phyloP scores from a whole-genome alignment of 2,113 vertebrate species.

The Eublepharis macularius region DNA sequence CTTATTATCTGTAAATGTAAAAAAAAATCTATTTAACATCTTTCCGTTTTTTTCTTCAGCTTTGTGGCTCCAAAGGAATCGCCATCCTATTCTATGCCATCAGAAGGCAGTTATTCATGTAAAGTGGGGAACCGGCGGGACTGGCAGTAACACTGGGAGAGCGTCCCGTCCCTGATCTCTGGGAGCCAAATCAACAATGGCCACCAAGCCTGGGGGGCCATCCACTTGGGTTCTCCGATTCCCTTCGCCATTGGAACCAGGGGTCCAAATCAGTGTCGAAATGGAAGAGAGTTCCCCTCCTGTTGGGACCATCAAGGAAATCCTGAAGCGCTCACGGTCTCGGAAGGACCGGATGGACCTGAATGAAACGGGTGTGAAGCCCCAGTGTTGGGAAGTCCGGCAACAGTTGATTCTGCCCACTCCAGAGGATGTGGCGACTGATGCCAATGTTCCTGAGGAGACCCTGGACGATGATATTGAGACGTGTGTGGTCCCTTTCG shows the following conservation, averaged over 20 bases:
- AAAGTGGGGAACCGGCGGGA: neutral
- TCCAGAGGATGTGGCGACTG: neutral
- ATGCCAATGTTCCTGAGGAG: neutral
- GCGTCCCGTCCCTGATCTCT: neutral
- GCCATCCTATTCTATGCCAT: no score
- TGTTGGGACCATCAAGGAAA: neutral
- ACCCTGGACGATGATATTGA: neutral
- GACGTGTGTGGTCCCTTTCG: constrained; percentile 13
- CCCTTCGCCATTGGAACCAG: neutral
- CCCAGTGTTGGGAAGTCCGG: constrained; percentile 21
- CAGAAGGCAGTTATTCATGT: neutral
- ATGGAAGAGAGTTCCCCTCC: constrained; percentile 9
- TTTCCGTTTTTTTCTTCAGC: neutral
- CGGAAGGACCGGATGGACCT: neutral
- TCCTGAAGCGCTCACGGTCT: neutral
- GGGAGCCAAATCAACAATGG: neutral
- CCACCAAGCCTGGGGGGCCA: neutral
- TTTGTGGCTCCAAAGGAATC: neutral
- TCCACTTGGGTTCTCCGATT: constrained; percentile 3
- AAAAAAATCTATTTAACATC: no score
- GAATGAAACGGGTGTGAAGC: neutral
- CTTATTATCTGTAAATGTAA: neutral
- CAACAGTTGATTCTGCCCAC: constrained; percentile 18
- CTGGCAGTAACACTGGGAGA: neutral
- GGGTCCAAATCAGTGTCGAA: constrained; percentile 5